phyloP scores from a whole-genome alignment of 2,888 invertebrate genomes.

The Phytoseiulus persimilis region DNA sequence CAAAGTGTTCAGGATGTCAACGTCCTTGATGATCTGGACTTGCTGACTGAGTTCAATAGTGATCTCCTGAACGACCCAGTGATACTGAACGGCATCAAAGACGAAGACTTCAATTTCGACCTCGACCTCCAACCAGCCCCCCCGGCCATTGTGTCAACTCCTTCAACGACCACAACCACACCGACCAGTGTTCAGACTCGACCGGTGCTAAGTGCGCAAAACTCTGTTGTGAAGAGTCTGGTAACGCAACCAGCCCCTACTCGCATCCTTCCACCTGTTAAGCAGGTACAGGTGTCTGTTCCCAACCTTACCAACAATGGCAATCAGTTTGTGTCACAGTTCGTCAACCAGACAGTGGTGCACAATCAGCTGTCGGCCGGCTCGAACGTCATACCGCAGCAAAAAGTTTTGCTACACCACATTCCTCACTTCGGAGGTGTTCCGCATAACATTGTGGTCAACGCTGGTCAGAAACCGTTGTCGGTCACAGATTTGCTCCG shows the following conservation, averaged over 20 bases:
- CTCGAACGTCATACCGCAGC: constrained; percentile 6
- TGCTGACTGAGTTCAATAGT: constrained; percentile 28
- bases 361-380: not conserved
- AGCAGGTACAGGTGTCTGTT: constrained; percentile 25
- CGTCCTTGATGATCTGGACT: constrained; percentile 16
- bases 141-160: not conserved
- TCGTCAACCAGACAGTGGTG: constrained; percentile 19
- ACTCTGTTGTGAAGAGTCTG: constrained; percentile 15
- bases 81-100: constrained; percentile 14
- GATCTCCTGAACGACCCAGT: constrained; percentile 34
- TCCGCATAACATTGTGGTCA: constrained; percentile 32
- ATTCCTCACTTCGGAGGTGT: constrained; percentile 37
- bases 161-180: not conserved
- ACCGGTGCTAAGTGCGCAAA: constrained; percentile 20
- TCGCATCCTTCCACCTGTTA: constrained; percentile 16
- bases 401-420: constrained; percentile 22
- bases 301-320: not conserved
- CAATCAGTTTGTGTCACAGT: constrained; percentile 27
- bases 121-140: constrained; percentile 7
- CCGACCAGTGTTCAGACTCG: not conserved
- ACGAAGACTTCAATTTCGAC: constrained; percentile 23
- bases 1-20: not conserved
- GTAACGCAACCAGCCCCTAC: not conserved
- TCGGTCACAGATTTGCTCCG: constrained; percentile 24
- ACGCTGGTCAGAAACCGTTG: constrained; percentile 6